A percentile compares a stretch with the other conserved stretches of the same genome.
Evolutionary conservation across 2,797 vertebrate species (phyloP).

Genomic region (Nannoperca australis): DNA sequence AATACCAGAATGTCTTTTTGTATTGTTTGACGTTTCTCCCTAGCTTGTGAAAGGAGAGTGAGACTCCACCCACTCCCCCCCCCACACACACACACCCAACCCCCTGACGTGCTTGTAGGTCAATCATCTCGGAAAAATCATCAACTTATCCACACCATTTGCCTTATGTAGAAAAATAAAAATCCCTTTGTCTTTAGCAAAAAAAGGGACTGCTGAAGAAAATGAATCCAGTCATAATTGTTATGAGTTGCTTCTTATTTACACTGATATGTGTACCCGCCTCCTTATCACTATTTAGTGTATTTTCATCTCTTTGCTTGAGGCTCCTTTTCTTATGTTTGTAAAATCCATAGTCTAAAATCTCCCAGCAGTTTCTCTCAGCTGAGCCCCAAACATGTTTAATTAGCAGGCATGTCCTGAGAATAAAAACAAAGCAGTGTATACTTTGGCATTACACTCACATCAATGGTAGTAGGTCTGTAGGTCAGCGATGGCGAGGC

Average conservation of each 20-base stretch:
- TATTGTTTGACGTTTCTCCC: conserved; percentile 61
- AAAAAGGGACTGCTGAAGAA: not conserved
- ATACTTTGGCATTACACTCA: conserved; percentile 32
- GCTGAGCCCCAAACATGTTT: conserved; percentile 33
- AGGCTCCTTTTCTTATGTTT: conserved; percentile 50
- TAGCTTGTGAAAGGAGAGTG: conserved; percentile 42
- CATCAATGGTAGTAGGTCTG: conserved; percentile 72
- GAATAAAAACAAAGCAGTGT: conserved; percentile 32
- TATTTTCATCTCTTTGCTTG: conserved; percentile 45
- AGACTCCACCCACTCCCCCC: conserved; percentile 66
- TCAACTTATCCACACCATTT: conserved; percentile 74
- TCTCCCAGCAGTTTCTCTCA: conserved; percentile 14
- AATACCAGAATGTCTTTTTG: conserved; percentile 60
- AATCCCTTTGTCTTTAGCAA: conserved; percentile 59
- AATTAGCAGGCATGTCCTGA: conserved; percentile 31
- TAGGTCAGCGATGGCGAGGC: conserved; percentile 70
- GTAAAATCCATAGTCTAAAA: conserved; percentile 54
- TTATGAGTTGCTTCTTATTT: conserved; percentile 48
- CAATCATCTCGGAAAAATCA: conserved; percentile 81
- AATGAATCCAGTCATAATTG: conserved; percentile 36
- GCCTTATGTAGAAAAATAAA: conserved; percentile 57
- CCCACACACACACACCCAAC: not conserved
- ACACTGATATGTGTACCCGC: conserved; percentile 22
- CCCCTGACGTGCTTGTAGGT: conserved; percentile 79
- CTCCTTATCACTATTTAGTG: conserved; percentile 23